Evolutionary conservation across 2,113 vertebrate species (phyloP).

Genomic region (Physeter macrocephalus): DNA sequence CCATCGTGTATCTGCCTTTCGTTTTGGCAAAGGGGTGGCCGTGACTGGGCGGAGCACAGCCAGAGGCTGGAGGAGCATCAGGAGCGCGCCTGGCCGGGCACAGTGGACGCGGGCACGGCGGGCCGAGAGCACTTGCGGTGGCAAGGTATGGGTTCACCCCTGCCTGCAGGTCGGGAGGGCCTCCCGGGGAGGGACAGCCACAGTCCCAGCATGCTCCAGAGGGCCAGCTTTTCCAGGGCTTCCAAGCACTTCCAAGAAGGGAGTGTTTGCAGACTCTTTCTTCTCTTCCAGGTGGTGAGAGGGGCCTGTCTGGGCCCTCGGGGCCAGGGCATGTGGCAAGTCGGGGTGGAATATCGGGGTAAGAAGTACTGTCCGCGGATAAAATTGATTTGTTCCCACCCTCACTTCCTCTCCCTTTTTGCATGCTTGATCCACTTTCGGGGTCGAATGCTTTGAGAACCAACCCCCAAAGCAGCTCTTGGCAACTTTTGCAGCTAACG

Average conservation of each 20-base stretch:
- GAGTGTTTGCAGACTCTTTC: not conserved
- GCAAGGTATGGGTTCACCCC: slow-evolving; percentile 75
- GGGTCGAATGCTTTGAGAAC: not conserved
- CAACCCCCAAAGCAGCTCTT: not conserved
- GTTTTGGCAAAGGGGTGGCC: slow-evolving; percentile 78
- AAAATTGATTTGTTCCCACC: not conserved
- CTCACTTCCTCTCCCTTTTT: not conserved
- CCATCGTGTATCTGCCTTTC: not conserved
- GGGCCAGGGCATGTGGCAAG: slow-evolving; percentile 84
- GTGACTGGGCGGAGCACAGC: slow-evolving; percentile 90
- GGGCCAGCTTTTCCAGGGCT: not conserved
- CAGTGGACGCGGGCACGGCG: slow-evolving; percentile 65
- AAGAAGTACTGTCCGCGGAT: slow-evolving; percentile 48
- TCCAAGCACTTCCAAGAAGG: not conserved
- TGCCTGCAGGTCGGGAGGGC: rapidly evolving
- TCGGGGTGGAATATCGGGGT: slow-evolving; percentile 89
- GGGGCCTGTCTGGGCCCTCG: slow-evolving; percentile 80
- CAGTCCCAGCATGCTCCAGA: not conserved
- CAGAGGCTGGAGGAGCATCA: slow-evolving; percentile 87
- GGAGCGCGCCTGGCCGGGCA: slow-evolving; percentile 88
- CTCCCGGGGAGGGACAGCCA: rapidly evolving
- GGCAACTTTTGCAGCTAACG: not conserved
- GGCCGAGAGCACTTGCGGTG: slow-evolving; percentile 79
- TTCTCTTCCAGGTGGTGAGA: slow-evolving; percentile 82
- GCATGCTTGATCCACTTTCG: not conserved